phyloP scores from a whole-genome alignment of 2,888 invertebrate genomes.

The Pyrrhosoma nymphula region DNA sequence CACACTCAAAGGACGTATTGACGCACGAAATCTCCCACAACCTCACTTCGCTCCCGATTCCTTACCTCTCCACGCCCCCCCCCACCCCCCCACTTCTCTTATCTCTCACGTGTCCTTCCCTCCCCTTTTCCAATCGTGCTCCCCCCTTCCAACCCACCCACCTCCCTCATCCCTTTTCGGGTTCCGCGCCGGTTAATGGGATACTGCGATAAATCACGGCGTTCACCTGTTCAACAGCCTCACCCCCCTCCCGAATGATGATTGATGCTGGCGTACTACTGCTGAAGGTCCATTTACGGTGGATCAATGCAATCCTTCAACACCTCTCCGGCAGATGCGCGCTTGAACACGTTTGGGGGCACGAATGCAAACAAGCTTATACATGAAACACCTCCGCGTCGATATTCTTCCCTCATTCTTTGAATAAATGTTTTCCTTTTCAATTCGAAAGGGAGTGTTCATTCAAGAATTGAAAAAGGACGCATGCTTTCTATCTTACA shows the following conservation, averaged over 20 bases:
- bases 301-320: conserved; percentile 40
- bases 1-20: conserved; percentile 45
- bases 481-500: no score
- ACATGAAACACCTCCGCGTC: background rate
- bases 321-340: background rate
- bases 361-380: conserved; percentile 11
- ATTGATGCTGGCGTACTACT: conserved; percentile 53
- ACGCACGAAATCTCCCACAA: conserved; percentile 48
- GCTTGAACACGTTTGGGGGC: conserved; percentile 3
- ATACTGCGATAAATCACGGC: conserved; percentile 56
- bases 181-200: conserved; percentile 45
- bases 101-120: background rate
- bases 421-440: background rate
- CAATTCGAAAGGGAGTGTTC: background rate
- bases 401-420: background rate
- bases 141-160: background rate
- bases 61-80: background rate
- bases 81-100: background rate
- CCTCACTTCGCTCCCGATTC: background rate
- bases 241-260: background rate
- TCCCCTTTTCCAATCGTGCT: background rate
- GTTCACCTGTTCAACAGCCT: conserved; percentile 37
- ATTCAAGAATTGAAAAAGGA: background rate
- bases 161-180: background rate
- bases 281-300: conserved; percentile 41